Percentiles rank a stretch among this genome's conserved stretches.
Evolutionary conservation across 2,797 vertebrate species (phyloP).

Genomic region (Mormyrus hasselquistii): DNA sequence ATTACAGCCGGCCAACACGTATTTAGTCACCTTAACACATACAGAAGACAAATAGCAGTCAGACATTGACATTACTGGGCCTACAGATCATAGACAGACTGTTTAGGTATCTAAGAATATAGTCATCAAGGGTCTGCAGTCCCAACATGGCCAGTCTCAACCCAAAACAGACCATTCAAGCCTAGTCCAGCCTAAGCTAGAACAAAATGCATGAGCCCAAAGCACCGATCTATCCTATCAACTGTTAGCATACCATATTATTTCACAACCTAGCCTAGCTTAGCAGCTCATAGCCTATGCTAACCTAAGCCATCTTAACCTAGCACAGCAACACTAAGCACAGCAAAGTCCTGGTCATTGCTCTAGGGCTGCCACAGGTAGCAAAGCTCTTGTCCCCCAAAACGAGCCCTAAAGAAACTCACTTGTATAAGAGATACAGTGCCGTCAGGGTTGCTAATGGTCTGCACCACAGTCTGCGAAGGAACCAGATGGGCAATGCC

Average conservation of each 20-base stretch:
- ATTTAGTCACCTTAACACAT: neutral
- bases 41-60: neutral
- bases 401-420: slow-evolving; percentile 22
- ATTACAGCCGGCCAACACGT: slow-evolving; percentile 1
- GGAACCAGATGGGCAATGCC: slow-evolving; percentile 92
- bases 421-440: slow-evolving; percentile 98
- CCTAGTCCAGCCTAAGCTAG: neutral
- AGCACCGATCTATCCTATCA: neutral
- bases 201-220: neutral
- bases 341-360: neutral
- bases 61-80: neutral
- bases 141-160: neutral
- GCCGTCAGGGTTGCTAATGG: slow-evolving; percentile 95
- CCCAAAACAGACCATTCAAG: neutral
- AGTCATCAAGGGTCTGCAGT: neutral
- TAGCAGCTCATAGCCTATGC: neutral
- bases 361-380: neutral
- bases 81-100: neutral
- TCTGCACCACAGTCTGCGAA: slow-evolving; percentile 96
- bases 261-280: neutral
- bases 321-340: neutral
- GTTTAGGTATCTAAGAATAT: neutral
- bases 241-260: neutral
- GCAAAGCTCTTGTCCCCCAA: neutral
- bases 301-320: neutral